Conservation (phyloP, 2,888 invertebrate species). For the Peribatodes rhomboidaria region DNA sequence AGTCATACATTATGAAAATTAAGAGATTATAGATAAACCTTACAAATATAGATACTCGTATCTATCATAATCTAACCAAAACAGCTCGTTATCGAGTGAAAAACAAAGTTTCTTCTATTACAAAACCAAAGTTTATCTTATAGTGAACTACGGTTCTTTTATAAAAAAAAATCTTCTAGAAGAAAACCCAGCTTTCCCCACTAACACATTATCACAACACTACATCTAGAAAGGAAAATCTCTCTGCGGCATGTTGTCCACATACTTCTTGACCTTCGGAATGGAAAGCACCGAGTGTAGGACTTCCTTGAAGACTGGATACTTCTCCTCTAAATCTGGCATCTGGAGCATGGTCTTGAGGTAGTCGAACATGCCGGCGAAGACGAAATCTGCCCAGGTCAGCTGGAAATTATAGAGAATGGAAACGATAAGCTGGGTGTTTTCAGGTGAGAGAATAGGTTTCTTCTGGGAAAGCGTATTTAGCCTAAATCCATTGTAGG, state of each 20-base stretch:
- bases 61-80: background rate
- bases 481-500: too few relatives aligned
- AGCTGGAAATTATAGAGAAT: conserved; percentile 51
- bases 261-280: conserved; percentile 70
- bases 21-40: background rate
- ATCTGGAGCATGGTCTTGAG: conserved; percentile 53
- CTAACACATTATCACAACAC: background rate
- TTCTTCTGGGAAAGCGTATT: too few relatives aligned
- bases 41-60: background rate
- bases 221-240: conserved; percentile 42
- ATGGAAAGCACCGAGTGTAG: conserved; percentile 58
- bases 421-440: too few relatives aligned
- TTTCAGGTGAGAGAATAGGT: too few relatives aligned
- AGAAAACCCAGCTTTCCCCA: background rate
- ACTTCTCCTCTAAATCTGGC: conserved; percentile 63
- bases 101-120: background rate
- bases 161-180: background rate
- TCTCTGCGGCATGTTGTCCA: conserved; percentile 50
- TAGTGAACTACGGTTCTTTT: background rate
- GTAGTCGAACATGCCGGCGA: conserved; percentile 56
- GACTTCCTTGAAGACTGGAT: conserved; percentile 69
- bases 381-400: conserved; percentile 61
- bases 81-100: background rate
- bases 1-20: background rate
- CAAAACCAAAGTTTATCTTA: background rate